Evolutionary conservation across 2,888 invertebrate species (phyloP), one percentile per base, ranked within the genome.

Genomic region (Dioctria rufipes): DNA sequence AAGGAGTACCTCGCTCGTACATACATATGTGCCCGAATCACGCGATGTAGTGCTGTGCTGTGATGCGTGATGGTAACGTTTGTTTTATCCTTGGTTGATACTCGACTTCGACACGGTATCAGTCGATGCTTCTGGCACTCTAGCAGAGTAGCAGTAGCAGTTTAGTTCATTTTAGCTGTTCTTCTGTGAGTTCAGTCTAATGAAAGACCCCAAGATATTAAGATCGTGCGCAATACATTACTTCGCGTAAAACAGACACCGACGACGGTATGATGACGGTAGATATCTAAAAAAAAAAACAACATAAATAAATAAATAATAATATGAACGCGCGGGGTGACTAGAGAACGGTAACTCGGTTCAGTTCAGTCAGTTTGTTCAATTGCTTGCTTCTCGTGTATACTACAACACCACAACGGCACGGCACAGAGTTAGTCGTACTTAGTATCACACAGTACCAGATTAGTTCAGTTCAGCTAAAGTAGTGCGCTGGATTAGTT

Each of bases 181-280:
- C 3, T 42, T 4, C 43, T 13, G 58, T 86, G 84, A 84, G 86
- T 87, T 87, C 25, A 88, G 87, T 88, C 86, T 85, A 87, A 86
- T 86, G 86, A 86, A 86, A 88, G 88, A 87, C 87, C 86, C 87
- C 86, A 86, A 88, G 86, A 87, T 85, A 86, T 84, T 85, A 86
- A 86, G 87, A 85, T 87, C 86, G 87, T 86, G 87, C 88, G 88
- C 87, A 86, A 85, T 85, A 25, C 25, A 86, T 83, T 83, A 83
- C 42, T 25, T 25, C 13, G 67, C 46, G 42, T 67, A 67, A 43
- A 67, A 67, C 67, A 46, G 46, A 67, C 46, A 9, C 42, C 40
- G 40, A 40, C 4, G 39, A 11, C 39, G 63, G 60, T 6, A 25
- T 3, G 5, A 11, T 42, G 63, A 11, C 61, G 61, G 61, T 25